These are phyloP conservation scores for Epirrhoe tristata DNA, from an alignment of 2,888 invertebrate species.

Conservation along the genomic window DNA sequence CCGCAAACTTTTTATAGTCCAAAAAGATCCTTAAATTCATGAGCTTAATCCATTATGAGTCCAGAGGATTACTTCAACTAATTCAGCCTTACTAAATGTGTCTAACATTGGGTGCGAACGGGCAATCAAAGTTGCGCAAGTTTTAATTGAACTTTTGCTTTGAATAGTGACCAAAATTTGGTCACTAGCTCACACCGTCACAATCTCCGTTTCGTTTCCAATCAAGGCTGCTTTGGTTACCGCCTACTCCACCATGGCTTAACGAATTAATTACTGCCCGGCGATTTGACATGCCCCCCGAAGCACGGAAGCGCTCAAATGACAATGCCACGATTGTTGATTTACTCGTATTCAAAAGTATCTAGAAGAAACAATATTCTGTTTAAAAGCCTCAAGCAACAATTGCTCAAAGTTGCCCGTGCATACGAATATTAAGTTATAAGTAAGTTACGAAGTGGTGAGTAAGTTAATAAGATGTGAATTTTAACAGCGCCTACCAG, in stretches of 20 bases:
- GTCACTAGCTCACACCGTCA: too few species aligned
- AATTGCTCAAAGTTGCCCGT: neutral
- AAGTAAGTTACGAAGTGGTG: conserved; percentile 56
- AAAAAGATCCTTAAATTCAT: conserved; percentile 19
- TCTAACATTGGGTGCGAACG: neutral
- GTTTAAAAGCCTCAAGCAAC: neutral
- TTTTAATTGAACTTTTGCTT: too few species aligned
- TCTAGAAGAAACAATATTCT: neutral
- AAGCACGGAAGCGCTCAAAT: too few species aligned
- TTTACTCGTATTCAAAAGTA: too few species aligned
- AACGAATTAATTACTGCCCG: too few species aligned
- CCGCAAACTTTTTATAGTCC: conserved; percentile 12
- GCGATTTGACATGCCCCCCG: too few species aligned
- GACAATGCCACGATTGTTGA: too few species aligned
- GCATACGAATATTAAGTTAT: conserved; percentile 43
- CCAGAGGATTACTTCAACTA: conserved; percentile 42
- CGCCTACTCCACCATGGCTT: too few species aligned
- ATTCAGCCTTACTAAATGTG: conserved; percentile 46
- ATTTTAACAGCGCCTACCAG: conserved; percentile 54
- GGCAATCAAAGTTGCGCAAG: conserved; percentile 1
- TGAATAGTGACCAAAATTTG: too few species aligned
- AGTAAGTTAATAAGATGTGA: conserved; percentile 61
- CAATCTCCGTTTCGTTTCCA: too few species aligned
- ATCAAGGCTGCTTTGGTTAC: too few species aligned
- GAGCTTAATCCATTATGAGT: conserved; percentile 40